Base-by-base conservation (phyloP, 2,797 vertebrate species). In the Astyanax mexicanus region DNA sequence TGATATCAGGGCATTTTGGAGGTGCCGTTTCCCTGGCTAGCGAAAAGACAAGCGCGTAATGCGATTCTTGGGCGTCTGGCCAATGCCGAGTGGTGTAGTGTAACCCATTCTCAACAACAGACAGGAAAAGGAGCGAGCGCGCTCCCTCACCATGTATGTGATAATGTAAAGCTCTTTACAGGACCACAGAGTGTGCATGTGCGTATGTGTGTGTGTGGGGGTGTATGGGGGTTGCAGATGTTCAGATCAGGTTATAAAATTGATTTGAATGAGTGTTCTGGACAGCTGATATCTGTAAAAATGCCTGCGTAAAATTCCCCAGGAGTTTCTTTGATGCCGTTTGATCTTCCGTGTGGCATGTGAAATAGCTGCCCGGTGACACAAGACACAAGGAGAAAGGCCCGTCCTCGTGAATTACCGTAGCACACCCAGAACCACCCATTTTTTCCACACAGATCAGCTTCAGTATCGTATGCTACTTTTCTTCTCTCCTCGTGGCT, bases 171-270 rank as follows among this genome's bases (percentile, higher is more conserved):
- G 92, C 89, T 90, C 85, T 88, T 75, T 86, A 85, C 84, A 71
- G 47, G 81, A 87, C 86, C 84, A 81, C 86, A 81, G 81, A 67
- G 69, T 51, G 77, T 67, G 54, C 64, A 76, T 75, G 67, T 79
- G 49, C 81, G 69, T 80, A 57, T 76, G 29, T 32, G 5, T 67
- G 60, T 67, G 70, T 60, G 70, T 51, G 66, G 75, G 44, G 76
- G 83, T 79, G 79, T 32, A 61, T 80, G 82, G 75, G 84, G 85
- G 62, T 84, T 85, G 86, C 87, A 89, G 88, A 90, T 87, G 85
- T 84, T 71, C 32, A 91, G 90, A 92, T 93, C 90, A 88, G 88
- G 89, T 93, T 93, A 90, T 87, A 85, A 89, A 91, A 91, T 92
- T 90, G 88, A 92, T 93, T 92, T 82, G 83, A 91, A 91, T 89